A percentile compares a stretch with the other conserved stretches of the same genome.
phyloP scores from a whole-genome alignment of 2,113 vertebrate species.

The Megaleporinus macrocephalus region DNA sequence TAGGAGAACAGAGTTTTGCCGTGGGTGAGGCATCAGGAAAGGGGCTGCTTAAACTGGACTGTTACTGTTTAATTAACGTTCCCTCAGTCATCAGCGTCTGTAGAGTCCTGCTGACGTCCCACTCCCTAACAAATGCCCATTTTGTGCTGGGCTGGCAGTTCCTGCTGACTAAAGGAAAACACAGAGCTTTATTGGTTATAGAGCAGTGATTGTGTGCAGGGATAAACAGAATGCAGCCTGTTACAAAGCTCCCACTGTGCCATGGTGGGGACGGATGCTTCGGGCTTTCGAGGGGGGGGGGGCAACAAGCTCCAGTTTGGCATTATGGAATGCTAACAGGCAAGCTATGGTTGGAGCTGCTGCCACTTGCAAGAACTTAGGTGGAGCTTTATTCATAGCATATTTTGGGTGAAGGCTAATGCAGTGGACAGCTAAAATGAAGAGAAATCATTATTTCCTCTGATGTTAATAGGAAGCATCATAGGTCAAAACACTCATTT shows the following conservation, averaged over 20 bases:
- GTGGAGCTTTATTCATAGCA: background rate
- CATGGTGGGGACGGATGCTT: slow-evolving; percentile 56
- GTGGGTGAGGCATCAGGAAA: slow-evolving; percentile 6
- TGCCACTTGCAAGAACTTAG: background rate
- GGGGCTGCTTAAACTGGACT: slow-evolving; percentile 55
- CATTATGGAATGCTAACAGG: slow-evolving; percentile 62
- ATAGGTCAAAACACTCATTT: too few relatives aligned
- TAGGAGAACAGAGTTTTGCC: slow-evolving; percentile 1
- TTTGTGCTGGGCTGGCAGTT: slow-evolving; percentile 51
- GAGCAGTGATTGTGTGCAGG: slow-evolving; percentile 63
- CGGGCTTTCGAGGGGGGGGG: slow-evolving; percentile 49
- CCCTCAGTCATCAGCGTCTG: background rate
- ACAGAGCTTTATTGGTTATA: slow-evolving; percentile 58
- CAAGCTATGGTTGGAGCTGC: background rate
- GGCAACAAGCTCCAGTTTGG: slow-evolving; percentile 40
- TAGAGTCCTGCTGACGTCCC: slow-evolving; percentile 37
- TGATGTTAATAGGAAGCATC: too few relatives aligned
- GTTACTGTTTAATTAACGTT: slow-evolving; percentile 69
- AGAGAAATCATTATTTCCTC: too few relatives aligned
- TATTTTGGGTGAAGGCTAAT: too few relatives aligned
- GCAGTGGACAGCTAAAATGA: too few relatives aligned
- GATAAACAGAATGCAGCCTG: slow-evolving; percentile 56
- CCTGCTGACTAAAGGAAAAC: slow-evolving; percentile 62
- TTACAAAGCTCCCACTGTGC: slow-evolving; percentile 76
- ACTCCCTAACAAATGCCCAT: slow-evolving; percentile 54